Conservation (phyloP, 2,797 vertebrate species). For the Pangasius krempfi region DNA sequence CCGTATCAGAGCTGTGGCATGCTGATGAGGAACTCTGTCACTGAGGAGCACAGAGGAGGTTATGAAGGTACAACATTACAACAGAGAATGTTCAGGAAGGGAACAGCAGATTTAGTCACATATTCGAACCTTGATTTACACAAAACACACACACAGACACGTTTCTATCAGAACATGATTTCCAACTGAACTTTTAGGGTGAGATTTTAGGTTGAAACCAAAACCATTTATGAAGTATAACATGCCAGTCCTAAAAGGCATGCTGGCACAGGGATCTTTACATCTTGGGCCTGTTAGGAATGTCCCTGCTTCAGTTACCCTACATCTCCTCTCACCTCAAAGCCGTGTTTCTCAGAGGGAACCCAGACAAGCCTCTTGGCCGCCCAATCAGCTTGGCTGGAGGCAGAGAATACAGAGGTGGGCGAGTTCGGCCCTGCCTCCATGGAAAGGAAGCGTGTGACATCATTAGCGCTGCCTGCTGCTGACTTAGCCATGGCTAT, state of each 20-base stretch:
- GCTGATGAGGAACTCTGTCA: slow-evolving; percentile 36
- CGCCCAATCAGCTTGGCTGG: slow-evolving; percentile 90
- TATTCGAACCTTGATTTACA: background rate
- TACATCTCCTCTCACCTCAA: slow-evolving; percentile 76
- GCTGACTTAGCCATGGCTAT: slow-evolving; percentile 76
- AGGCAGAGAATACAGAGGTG: slow-evolving; percentile 70
- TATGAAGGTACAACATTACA: slow-evolving; percentile 29
- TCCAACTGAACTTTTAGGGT: background rate
- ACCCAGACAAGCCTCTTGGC: slow-evolving; percentile 91
- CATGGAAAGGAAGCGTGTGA: slow-evolving; percentile 79
- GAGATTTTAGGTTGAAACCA: background rate
- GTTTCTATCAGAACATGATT: background rate
- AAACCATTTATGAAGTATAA: background rate
- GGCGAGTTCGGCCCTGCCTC: slow-evolving; percentile 72
- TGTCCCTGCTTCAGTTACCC: background rate
- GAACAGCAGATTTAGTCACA: background rate
- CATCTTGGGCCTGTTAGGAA: background rate
- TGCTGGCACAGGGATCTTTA: background rate
- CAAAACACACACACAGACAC: background rate
- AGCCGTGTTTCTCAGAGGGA: slow-evolving; percentile 90
- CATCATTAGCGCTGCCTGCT: slow-evolving; percentile 75
- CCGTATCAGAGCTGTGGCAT: slow-evolving; percentile 67
- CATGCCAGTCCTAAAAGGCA: background rate
- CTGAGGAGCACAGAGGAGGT: slow-evolving; percentile 18
- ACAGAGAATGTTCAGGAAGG: background rate